Percentiles rank a stretch among this genome's conserved stretches.
These are phyloP conservation scores for Octodonta nipae DNA, from an alignment of 2,888 invertebrate genomes.

Conservation along the genomic window DNA sequence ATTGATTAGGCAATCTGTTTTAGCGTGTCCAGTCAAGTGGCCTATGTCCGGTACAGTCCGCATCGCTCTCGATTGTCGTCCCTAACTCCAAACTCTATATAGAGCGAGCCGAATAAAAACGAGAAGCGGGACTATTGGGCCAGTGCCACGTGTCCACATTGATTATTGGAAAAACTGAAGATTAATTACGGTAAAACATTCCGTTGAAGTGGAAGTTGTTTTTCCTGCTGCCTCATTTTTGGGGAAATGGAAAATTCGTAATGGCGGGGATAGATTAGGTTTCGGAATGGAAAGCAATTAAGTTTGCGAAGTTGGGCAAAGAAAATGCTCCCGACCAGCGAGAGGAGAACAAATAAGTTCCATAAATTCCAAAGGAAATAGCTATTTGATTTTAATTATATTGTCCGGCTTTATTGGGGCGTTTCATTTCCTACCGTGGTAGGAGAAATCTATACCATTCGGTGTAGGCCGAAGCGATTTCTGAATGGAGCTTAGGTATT, in stretches of 20 bases:
- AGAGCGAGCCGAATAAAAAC: not conserved
- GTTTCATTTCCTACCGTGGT: no score
- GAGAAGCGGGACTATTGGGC: not conserved
- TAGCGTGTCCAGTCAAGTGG: constrained; percentile 38
- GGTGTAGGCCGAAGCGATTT: no score
- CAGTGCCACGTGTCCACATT: constrained; percentile 15
- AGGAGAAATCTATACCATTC: no score
- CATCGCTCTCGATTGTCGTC: constrained; percentile 3
- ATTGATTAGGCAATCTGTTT: constrained; percentile 42
- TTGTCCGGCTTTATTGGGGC: no score
- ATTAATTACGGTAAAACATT: constrained; percentile 18
- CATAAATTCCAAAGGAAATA: no score
- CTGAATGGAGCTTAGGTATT: no score
- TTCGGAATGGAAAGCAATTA: not conserved
- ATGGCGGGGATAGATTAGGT: constrained; percentile 9
- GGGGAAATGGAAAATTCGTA: constrained; percentile 14
- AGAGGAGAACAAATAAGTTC: no score
- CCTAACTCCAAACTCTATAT: no score
- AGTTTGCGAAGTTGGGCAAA: no score
- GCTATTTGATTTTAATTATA: no score
- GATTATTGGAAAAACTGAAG: constrained; percentile 18
- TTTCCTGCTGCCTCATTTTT: constrained; percentile 11
- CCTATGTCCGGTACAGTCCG: constrained; percentile 31
- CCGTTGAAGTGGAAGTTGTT: constrained; percentile 13
- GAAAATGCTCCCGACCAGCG: no score